Base-by-base conservation (phyloP, 2,888 invertebrate genomes). In the Pollenia amentaria region DNA sequence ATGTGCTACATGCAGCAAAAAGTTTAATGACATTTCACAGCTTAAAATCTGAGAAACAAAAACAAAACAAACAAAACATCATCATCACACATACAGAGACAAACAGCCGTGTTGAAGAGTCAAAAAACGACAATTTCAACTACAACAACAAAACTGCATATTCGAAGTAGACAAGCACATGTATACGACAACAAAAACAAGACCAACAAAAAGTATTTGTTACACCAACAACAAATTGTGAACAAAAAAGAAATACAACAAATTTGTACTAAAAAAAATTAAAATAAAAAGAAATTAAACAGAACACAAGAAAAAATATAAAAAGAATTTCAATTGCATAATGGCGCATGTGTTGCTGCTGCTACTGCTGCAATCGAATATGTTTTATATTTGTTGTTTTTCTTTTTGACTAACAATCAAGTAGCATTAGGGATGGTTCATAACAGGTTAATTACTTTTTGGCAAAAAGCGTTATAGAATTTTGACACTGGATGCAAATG, bases 21-120 rank as follows among this genome's bases (percentile, higher is more conserved):
- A 80, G 87, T 87, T 87, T 87, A 87, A 87, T 87, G 87, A 87
- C 87, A 87, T 87, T 87, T 87, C 80, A 84, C 77, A 81, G 84
- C 84, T 87, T 81, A 81, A 87, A 84, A 80, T 84, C 69, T 70
- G 80, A 80, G 67, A 70, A 69, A 75, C n/a, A 55, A 75, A 67
- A 69, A 82, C 16, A 64, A 38, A 83, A 76, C 14, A 72, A 80
- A 77, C 18, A 65, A 65, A 51, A 65, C 53, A 64, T 82, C 40
- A 77, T 77, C 57, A 70, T 55, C 44, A 65, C 12, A 70, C 14
- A 42, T 11, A 51, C 40, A 48, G 1, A 75, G 21, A 44, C 70
- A 55, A 48, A 48, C 60, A 69, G 57, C 62, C 64, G 75, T 86
- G 79, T 83, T 78, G 73, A 85, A 72, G 81, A 79, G 82, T 51